Conservation (phyloP, 1,140 invertebrate species). For the Mylabris phalerata region DNA sequence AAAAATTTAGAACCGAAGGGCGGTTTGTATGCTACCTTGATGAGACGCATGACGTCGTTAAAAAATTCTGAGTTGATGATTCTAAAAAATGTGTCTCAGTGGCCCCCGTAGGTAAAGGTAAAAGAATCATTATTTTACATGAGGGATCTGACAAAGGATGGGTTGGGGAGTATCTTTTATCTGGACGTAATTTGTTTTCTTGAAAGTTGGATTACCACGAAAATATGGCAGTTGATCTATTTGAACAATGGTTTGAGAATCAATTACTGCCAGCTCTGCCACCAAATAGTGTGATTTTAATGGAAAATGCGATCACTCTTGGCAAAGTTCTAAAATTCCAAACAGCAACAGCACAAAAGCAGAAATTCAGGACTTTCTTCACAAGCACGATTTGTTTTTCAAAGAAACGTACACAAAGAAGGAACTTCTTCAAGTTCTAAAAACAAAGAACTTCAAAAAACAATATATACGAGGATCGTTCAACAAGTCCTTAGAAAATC, state of each 20-base stretch:
- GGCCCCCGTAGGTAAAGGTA: slow-evolving; percentile 20
- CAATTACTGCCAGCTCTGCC: slow-evolving; percentile 11
- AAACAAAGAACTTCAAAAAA: not conserved
- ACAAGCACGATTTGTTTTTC: not conserved
- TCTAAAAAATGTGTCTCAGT: slow-evolving; percentile 8
- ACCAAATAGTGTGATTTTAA: slow-evolving; percentile 16
- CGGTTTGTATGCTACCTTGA: not conserved
- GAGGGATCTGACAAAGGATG: slow-evolving; percentile 26
- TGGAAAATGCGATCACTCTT: slow-evolving; percentile 20
- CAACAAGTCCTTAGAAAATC: too few species aligned
- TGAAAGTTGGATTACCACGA: slow-evolving; percentile 17
- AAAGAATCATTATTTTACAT: slow-evolving; percentile 30
- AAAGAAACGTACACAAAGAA: not conserved
- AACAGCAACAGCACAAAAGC: slow-evolving; percentile 6
- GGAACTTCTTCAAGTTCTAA: not conserved
- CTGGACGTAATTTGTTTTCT: slow-evolving; percentile 22
- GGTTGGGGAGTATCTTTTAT: slow-evolving; percentile 21
- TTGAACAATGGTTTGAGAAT: slow-evolving; percentile 14
- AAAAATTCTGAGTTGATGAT: too few species aligned
- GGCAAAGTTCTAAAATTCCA: slow-evolving; percentile 1
- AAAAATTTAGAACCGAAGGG: not conserved
- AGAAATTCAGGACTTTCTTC: not conserved
- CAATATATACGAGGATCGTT: not conserved
- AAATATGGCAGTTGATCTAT: slow-evolving; percentile 20
- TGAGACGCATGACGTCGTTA: too few species aligned